phyloP scores from a whole-genome alignment of 1,140 invertebrate genomes.

The Panagrolaimus sp. region DNA sequence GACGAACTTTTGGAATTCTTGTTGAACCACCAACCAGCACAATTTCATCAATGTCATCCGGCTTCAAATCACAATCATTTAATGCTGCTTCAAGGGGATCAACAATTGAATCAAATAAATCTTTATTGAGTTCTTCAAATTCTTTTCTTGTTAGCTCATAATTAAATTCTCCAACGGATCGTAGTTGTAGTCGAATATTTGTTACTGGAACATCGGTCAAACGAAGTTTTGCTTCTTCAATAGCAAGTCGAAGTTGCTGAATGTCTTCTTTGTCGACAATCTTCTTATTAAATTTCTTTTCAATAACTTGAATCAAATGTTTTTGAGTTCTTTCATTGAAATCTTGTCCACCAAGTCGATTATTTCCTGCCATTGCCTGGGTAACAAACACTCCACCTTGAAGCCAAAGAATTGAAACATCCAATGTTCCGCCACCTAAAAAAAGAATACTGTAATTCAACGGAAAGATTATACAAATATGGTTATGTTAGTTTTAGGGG shows the following conservation, averaged over 20 bases:
- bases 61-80: slow-evolving; percentile 41
- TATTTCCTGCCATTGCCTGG: slow-evolving; percentile 64
- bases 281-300: slow-evolving; percentile 47
- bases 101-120: slow-evolving; percentile 61
- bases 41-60: slow-evolving; percentile 62
- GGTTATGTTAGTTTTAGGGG: neutral
- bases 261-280: slow-evolving; percentile 62
- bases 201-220: slow-evolving; percentile 58
- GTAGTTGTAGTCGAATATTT: slow-evolving; percentile 54
- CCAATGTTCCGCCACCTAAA: slow-evolving; percentile 62
- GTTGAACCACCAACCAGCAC: slow-evolving; percentile 64
- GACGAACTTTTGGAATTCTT: slow-evolving; percentile 61
- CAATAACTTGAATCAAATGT: slow-evolving; percentile 54
- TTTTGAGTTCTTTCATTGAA: slow-evolving; percentile 62
- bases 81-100: slow-evolving; percentile 55
- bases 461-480: neutral
- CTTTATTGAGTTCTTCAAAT: slow-evolving; percentile 62
- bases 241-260: slow-evolving; percentile 61
- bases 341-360: slow-evolving; percentile 63
- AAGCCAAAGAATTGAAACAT: slow-evolving; percentile 63
- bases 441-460: neutral
- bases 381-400: slow-evolving; percentile 65
- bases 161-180: slow-evolving; percentile 57
- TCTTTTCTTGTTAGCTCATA: slow-evolving; percentile 60
- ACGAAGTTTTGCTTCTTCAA: slow-evolving; percentile 62